Evolutionary conservation across 2,797 vertebrate genomes (phyloP).

Genomic region (Leucoraja ocellata): DNA sequence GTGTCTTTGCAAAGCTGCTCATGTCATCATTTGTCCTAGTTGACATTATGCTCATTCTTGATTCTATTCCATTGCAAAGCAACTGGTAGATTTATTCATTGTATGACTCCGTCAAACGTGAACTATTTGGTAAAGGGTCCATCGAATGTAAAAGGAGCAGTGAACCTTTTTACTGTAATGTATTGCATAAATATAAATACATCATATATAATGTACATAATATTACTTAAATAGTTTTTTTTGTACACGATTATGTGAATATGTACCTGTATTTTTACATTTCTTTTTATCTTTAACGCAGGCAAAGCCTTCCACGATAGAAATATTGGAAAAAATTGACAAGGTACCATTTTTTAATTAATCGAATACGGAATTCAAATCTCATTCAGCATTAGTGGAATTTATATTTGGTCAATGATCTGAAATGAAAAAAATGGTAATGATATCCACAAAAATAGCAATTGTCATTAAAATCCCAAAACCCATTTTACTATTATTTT

Average conservation of each 20-base stretch:
- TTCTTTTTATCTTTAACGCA: conserved; percentile 54
- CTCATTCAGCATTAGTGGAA: too few species aligned
- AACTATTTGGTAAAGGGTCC: neutral
- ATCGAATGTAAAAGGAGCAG: neutral
- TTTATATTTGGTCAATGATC: too few species aligned
- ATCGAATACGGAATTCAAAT: too few species aligned
- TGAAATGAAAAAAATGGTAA: too few species aligned
- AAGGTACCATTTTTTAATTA: conserved; percentile 68
- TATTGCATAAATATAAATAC: too few species aligned
- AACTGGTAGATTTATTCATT: neutral
- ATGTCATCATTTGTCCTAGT: neutral
- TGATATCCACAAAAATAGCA: too few species aligned
- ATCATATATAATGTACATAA: too few species aligned
- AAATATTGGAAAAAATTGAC: conserved; percentile 89
- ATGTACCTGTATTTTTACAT: neutral
- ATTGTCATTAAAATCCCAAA: too few species aligned
- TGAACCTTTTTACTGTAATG: neutral
- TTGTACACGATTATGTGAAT: neutral
- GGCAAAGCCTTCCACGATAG: conserved; percentile 87
- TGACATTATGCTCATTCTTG: neutral
- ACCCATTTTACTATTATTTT: too few species aligned
- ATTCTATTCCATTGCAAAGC: neutral
- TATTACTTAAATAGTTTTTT: neutral
- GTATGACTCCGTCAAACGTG: neutral
- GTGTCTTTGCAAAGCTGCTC: neutral